Percentiles rank a stretch among this genome's conserved stretches.
Evolutionary conservation across 2,113 vertebrate genomes (phyloP).

Genomic region (Megaleporinus macrocephalus): DNA sequence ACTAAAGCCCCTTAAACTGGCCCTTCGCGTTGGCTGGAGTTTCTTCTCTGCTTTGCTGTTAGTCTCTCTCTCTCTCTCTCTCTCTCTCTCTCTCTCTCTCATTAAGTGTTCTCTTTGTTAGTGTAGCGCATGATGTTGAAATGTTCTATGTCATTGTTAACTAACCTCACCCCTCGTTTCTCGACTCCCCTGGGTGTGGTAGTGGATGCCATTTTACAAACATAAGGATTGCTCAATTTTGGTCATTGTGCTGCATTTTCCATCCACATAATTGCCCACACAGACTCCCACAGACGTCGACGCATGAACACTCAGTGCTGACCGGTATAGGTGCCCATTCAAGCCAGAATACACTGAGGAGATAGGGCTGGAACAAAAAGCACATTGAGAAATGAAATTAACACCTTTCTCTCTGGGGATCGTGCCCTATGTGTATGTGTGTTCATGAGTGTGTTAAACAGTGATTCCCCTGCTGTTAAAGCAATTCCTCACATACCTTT

Average conservation of each 20-base stretch:
- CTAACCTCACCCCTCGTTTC: conserved; percentile 49
- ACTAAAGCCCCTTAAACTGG: conserved; percentile 37
- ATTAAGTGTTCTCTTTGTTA: conserved; percentile 45
- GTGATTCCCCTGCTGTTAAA: conserved; percentile 58
- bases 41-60: conserved; percentile 31
- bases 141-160: conserved; percentile 56
- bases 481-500: conserved; percentile 61
- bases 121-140: conserved; percentile 52
- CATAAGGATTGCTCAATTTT: conserved; percentile 54
- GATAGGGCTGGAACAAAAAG: conserved; percentile 51
- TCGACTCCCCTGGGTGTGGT: conserved; percentile 45
- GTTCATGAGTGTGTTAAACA: conserved; percentile 49
- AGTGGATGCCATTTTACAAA: conserved; percentile 57
- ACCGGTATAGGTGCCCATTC: conserved; percentile 53
- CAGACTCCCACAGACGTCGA: conserved; percentile 12
- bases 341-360: conserved; percentile 11
- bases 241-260: conserved; percentile 48
- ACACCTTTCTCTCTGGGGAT: conserved; percentile 58
- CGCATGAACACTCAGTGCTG: conserved; percentile 21
- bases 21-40: conserved; percentile 46
- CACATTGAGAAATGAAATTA: conserved; percentile 49
- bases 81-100: conserved; percentile 28
- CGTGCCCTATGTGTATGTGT: not conserved
- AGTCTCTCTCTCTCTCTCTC: conserved; percentile 11
- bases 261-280: conserved; percentile 41